Conservation (phyloP, 2,797 vertebrate species). For the Enteromius viviparus region DNA sequence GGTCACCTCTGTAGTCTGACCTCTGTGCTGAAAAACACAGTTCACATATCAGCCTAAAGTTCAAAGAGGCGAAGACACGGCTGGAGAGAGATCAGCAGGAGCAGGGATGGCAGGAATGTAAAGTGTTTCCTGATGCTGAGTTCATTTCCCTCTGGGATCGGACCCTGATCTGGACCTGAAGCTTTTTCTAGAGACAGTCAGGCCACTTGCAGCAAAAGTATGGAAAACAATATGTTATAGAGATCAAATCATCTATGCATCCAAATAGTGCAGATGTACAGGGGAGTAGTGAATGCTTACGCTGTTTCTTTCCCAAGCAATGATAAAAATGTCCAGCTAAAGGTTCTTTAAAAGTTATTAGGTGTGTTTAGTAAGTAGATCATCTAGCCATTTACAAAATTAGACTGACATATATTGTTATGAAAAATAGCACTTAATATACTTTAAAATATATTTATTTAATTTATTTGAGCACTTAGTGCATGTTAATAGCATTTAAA, state of each 20-base stretch:
- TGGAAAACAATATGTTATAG: not conserved
- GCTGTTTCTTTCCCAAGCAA: not conserved
- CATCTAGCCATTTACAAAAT: not conserved
- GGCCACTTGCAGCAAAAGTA: not conserved
- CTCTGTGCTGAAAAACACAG: conserved; percentile 26
- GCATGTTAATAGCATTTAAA: not conserved
- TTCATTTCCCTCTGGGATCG: conserved; percentile 44
- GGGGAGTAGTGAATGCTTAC: not conserved
- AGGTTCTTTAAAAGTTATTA: not conserved
- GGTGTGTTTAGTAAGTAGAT: not conserved
- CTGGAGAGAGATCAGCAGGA: conserved; percentile 40
- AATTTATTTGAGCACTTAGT: no score
- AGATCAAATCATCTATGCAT: not conserved
- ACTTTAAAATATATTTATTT: not conserved
- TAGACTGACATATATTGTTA: not conserved
- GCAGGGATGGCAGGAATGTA: conserved; percentile 54
- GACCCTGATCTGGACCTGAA: conserved; percentile 9
- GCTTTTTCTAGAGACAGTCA: not conserved
- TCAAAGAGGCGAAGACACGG: conserved; percentile 41
- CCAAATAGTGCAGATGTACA: not conserved
- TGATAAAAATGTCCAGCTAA: not conserved
- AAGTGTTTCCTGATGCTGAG: conserved; percentile 64
- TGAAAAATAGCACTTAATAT: not conserved
- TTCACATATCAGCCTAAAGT: conserved; percentile 34
- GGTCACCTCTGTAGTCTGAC: conserved; percentile 28